phyloP scores from a whole-genome alignment of 2,888 invertebrate species.

The Desoria tigrina region DNA sequence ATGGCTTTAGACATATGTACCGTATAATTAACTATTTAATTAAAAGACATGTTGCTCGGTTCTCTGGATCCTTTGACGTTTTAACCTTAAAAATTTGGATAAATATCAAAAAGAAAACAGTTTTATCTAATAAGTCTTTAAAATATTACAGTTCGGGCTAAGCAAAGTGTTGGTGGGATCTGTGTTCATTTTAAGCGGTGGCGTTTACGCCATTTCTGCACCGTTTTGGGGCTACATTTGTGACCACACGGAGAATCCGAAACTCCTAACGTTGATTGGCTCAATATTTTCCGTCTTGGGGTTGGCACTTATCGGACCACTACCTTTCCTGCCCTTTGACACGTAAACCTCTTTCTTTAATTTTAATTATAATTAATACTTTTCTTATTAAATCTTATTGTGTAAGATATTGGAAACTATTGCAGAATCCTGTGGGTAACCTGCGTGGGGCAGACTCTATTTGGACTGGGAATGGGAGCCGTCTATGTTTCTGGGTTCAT shows the following conservation, averaged over 20 bases:
- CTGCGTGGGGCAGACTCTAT: constrained; percentile 56
- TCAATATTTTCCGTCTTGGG: constrained; percentile 68
- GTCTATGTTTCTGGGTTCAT: constrained; percentile 83
- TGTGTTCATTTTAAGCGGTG: constrained; percentile 83
- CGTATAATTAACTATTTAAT: too few relatives aligned
- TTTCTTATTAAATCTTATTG: too few relatives aligned
- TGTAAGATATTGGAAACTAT: too few relatives aligned
- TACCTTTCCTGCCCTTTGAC: constrained; percentile 69
- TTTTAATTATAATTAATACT: too few relatives aligned
- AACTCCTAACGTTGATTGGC: constrained; percentile 69
- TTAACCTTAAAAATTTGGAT: too few relatives aligned
- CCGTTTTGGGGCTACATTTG: constrained; percentile 82
- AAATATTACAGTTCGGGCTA: constrained; percentile 69
- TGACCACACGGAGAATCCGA: constrained; percentile 69
- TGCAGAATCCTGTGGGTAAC: constrained; percentile 67
- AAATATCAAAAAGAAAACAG: too few relatives aligned
- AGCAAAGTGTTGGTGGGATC: constrained; percentile 71
- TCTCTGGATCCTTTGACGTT: too few relatives aligned
- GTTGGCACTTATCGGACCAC: constrained; percentile 76
- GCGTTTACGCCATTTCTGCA: constrained; percentile 75
- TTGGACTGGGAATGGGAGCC: constrained; percentile 79
- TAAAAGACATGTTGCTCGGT: too few relatives aligned
- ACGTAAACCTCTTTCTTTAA: constrained; percentile 60
- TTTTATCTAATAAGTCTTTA: too few relatives aligned
- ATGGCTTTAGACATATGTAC: too few relatives aligned